phyloP scores from a whole-genome alignment of 1,140 invertebrate genomes.

The Littorina saxatilis region DNA sequence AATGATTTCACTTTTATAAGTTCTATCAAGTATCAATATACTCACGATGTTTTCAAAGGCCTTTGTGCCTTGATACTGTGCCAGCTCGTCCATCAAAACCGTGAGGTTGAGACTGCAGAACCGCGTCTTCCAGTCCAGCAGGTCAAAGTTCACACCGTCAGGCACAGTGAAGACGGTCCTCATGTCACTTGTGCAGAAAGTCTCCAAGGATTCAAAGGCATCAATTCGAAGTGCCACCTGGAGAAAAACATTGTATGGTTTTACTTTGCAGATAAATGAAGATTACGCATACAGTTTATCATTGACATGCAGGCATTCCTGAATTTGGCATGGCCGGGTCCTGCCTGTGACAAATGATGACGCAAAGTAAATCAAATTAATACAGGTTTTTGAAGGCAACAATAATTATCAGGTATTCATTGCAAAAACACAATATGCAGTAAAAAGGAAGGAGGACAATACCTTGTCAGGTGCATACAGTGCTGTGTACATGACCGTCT shows the following conservation, averaged over 20 bases:
- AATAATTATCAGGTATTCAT: no score
- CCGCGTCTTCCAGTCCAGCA: conserved; percentile 34
- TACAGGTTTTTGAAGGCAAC: no score
- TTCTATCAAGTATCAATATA: no score
- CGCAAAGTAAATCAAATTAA: no score
- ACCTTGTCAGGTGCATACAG: conserved; percentile 43
- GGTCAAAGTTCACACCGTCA: conserved; percentile 25
- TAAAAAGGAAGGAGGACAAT: no score
- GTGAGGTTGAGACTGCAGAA: conserved; percentile 48
- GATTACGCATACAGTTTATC: no score
- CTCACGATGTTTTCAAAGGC: conserved; percentile 15
- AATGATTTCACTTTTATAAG: no score
- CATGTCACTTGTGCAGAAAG: conserved; percentile 24
- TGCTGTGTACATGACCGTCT: conserved; percentile 38
- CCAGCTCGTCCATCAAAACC: conserved; percentile 34
- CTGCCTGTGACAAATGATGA: no score
- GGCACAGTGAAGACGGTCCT: conserved; percentile 23
- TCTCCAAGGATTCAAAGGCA: conserved; percentile 29
- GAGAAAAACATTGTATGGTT: not conserved
- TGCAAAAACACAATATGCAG: no score
- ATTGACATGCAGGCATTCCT: no score
- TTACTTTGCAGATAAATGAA: not conserved
- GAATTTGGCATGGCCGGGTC: no score
- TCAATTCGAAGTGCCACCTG: conserved; percentile 4
- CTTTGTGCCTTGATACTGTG: conserved; percentile 28